Conservation (phyloP, 1,140 invertebrate genomes). For the Drosophila guanche region DNA sequence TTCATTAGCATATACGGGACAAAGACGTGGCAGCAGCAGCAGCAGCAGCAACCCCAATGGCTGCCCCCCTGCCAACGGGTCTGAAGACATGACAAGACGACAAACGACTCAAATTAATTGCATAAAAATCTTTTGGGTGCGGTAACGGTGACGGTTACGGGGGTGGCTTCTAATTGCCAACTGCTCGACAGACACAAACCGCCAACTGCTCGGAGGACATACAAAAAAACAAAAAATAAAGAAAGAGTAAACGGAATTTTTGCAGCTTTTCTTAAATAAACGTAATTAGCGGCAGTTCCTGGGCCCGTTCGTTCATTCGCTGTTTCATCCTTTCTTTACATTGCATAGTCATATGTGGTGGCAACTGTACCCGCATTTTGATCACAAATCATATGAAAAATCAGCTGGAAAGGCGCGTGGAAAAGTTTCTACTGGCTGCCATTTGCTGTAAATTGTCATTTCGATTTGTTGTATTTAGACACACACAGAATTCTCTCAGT, state of each 20-base stretch:
- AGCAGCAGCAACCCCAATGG: slow-evolving; percentile 6
- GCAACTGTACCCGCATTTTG: too few relatives aligned
- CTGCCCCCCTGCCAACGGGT: slow-evolving; percentile 25
- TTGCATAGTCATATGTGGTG: too few relatives aligned
- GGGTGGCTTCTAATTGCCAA: slow-evolving; percentile 68
- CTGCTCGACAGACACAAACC: slow-evolving; percentile 53
- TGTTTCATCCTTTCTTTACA: not conserved
- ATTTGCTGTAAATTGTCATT: slow-evolving; percentile 56
- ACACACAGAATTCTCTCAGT: not conserved
- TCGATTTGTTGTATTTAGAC: slow-evolving; percentile 48
- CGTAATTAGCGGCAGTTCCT: slow-evolving; percentile 64
- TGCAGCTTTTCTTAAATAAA: slow-evolving; percentile 77
- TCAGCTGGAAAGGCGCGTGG: too few relatives aligned
- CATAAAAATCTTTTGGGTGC: slow-evolving; percentile 70
- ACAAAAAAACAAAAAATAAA: slow-evolving; percentile 35
- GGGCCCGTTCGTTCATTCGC: too few relatives aligned
- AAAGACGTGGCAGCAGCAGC: slow-evolving; percentile 15
- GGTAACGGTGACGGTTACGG: not conserved
- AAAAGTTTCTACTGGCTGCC: too few relatives aligned
- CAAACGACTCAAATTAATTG: slow-evolving; percentile 79
- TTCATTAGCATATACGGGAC: slow-evolving; percentile 76
- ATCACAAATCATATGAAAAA: too few relatives aligned
- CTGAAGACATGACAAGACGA: slow-evolving; percentile 67
- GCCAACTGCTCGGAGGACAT: slow-evolving; percentile 60
- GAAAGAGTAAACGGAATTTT: slow-evolving; percentile 54